Percentiles rank a stretch among this genome's conserved stretches.
Conservation (phyloP, 2,888 invertebrate genomes). For the Melolontha melolontha region DNA sequence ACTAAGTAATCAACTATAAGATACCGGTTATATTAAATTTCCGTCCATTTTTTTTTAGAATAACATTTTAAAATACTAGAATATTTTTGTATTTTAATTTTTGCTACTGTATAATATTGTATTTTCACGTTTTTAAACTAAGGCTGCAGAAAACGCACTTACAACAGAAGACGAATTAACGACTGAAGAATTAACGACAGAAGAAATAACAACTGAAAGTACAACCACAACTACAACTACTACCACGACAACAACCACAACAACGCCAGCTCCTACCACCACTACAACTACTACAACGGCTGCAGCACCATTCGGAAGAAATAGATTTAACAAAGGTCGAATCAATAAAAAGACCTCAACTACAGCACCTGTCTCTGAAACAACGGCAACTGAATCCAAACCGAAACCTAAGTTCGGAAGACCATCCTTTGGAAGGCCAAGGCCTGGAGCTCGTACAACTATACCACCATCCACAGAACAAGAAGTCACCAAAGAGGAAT, state of each 20-base stretch:
- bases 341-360: slow-evolving; percentile 61
- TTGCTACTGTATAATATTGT: slow-evolving; percentile 1
- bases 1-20: too few relatives aligned
- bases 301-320: slow-evolving; percentile 55
- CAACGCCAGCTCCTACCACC: slow-evolving; percentile 71
- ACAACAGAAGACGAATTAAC: slow-evolving; percentile 58
- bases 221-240: slow-evolving; percentile 69
- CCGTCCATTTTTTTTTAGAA: too few relatives aligned
- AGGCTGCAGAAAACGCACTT: slow-evolving; percentile 52
- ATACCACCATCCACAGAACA: slow-evolving; percentile 60
- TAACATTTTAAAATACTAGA: background rate
- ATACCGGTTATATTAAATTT: too few relatives aligned
- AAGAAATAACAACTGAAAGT: slow-evolving; percentile 65
- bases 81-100: background rate
- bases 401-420: slow-evolving; percentile 64
- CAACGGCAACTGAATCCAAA: slow-evolving; percentile 57
- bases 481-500: slow-evolving; percentile 63
- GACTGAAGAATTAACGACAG: slow-evolving; percentile 66
- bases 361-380: slow-evolving; percentile 57
- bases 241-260: slow-evolving; percentile 68
- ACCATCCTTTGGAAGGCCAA: slow-evolving; percentile 67
- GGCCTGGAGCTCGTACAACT: slow-evolving; percentile 60
- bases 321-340: slow-evolving; percentile 53
- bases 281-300: slow-evolving; percentile 68
- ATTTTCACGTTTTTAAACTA: background rate